These are phyloP conservation scores for Penaeus chinensis DNA, from an alignment of 1,140 invertebrate genomes.

Conservation along the genomic window DNA sequence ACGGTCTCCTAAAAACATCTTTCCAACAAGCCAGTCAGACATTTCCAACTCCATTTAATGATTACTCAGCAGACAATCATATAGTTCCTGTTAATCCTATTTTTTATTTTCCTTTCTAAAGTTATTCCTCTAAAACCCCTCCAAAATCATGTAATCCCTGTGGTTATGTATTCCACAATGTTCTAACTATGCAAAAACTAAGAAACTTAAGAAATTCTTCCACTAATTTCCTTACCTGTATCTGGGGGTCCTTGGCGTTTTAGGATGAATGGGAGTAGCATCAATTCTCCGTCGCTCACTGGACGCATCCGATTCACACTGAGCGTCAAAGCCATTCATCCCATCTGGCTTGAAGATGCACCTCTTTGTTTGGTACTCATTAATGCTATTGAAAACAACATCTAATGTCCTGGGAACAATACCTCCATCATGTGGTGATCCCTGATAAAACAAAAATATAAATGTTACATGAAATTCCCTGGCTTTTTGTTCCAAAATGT, in stretches of 20 bases:
- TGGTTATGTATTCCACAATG: neutral
- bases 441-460: conserved; percentile 31
- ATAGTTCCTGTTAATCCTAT: too few species aligned
- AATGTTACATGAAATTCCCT: neutral
- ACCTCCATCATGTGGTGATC: conserved; percentile 78
- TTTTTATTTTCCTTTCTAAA: too few species aligned
- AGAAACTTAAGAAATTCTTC: neutral
- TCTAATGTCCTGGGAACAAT: conserved; percentile 90
- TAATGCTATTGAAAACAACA: conserved; percentile 88
- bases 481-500: neutral
- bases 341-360: conserved; percentile 92
- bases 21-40: too few species aligned
- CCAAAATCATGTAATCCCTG: too few species aligned
- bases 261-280: conserved; percentile 26
- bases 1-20: too few species aligned
- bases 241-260: conserved; percentile 21
- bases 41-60: too few species aligned
- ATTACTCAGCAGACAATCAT: too few species aligned
- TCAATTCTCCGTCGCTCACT: conserved; percentile 37
- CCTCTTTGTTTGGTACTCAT: conserved; percentile 77
- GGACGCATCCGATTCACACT: conserved; percentile 84
- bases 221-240: conserved; percentile 20
- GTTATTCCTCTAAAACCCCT: too few species aligned
- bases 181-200: neutral
- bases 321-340: conserved; percentile 93